Base-by-base conservation (phyloP, 2,888 invertebrate genomes). In the Chaitophorus viminalis region DNA sequence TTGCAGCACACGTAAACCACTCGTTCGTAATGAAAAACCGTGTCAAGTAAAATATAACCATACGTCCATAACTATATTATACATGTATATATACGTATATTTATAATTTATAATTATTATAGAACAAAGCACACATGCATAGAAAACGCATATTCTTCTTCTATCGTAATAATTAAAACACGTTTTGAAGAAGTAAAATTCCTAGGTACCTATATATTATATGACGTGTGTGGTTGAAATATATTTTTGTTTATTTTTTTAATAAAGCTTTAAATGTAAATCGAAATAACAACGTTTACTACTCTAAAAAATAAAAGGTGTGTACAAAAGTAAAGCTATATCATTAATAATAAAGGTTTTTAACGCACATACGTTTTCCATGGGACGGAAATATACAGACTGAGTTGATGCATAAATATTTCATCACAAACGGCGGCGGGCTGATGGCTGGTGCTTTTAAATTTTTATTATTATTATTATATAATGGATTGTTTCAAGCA, bases 21-120 rank as follows among this genome's bases (percentile, higher is more conserved):
- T 60, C n/a, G n/a, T 65, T 9, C 36, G 39, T 81, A 68, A 81
- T 68, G 65, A 81, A 81, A 79, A 65, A 39, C 79, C 65, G 18
- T 25, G 46, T 81, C 68, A 21, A 81, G 68, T 39, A 60, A 68
- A 70, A 68, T 46, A 70, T 81, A 81, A 70, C 31, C 11, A 29
- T 68, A n/a, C 29, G 11, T n/a, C n/a, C n/a, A n/a, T n/a, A n/a
- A n/a, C n/a, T n/a, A n/a, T n/a, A n/a, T n/a, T n/a, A n/a, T n/a
- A n/a, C n/a, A n/a, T n/a, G n/a, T n/a, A n/a, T 17, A 17, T 17
- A 70, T 29, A 29, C 25, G 17, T 8, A 17, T 14, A 29, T 70
- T 70, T 31, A 29, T n/a, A 29, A n/a, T n/a, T 60, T 60, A 60
- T 60, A 25, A 60, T 60, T 60, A 60, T 60, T 60, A 31, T n/a